Conservation (phyloP, 2,797 vertebrate species). For the Cheirogaleus major region DNA sequence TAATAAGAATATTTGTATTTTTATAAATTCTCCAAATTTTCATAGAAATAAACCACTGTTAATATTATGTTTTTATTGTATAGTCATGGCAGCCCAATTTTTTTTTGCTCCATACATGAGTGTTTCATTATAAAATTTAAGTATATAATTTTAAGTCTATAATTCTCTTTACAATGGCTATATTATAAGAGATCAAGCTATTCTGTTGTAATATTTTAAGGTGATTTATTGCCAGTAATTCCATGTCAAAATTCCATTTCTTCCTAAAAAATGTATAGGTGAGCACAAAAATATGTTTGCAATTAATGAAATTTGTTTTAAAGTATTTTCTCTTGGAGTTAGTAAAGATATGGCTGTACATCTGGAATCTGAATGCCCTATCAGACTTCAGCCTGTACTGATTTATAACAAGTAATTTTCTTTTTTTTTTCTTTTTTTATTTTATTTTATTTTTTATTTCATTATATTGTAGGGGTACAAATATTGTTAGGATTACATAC, state of each 20-base stretch:
- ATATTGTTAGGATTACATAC: too few species aligned
- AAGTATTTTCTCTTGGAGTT: constrained; percentile 60
- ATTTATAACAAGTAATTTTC: constrained; percentile 78
- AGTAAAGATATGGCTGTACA: constrained; percentile 33
- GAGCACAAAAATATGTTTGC: constrained; percentile 31
- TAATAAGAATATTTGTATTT: background rate
- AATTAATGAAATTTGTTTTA: constrained; percentile 47
- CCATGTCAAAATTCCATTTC: background rate
- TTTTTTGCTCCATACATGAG: background rate
- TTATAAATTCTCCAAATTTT: background rate
- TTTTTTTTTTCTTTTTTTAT: too few species aligned
- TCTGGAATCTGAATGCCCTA: constrained; percentile 51
- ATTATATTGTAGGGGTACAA: too few species aligned
- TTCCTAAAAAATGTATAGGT: background rate
- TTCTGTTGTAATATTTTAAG: constrained; percentile 30
- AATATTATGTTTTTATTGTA: background rate
- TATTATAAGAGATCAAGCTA: background rate
- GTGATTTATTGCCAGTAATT: constrained; percentile 45
- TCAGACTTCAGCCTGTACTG: constrained; percentile 59
- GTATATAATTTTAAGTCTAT: background rate
- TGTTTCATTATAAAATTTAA: background rate
- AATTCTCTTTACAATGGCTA: background rate
- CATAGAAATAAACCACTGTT: background rate
- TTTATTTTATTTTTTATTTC: too few species aligned
- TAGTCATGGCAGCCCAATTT: background rate